Percentiles rank a stretch among this genome's conserved stretches.
Evolutionary conservation across 2,113 vertebrate genomes (phyloP).

Genomic region (Clarias batrachus): DNA sequence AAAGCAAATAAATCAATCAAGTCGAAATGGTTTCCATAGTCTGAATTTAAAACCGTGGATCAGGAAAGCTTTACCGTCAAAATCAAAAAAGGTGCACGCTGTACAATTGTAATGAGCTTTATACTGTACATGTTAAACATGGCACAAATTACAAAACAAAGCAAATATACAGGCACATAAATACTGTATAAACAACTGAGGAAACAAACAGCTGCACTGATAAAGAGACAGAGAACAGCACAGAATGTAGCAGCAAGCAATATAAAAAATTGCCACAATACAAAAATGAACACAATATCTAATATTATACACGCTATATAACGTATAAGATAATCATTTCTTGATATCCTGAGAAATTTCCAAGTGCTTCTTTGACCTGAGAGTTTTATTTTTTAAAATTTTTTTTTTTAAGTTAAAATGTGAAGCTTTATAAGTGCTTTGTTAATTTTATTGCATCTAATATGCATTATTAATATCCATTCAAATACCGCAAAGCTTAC

Average conservation of each 20-base stretch:
- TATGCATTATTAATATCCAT: neutral
- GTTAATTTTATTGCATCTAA: neutral
- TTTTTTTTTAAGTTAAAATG: neutral
- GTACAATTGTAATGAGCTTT: neutral
- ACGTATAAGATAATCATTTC: neutral
- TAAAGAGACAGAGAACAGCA: neutral
- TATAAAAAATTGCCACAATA: neutral
- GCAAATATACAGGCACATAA: neutral
- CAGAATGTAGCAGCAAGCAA: neutral
- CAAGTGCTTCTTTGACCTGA: neutral
- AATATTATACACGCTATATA: no score
- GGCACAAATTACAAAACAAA: neutral
- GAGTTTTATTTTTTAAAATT: neutral
- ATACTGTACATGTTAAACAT: neutral
- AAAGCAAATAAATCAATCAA: conserved; percentile 65
- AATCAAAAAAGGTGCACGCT: neutral
- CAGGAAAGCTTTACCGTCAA: neutral
- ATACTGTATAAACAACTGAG: conserved; percentile 3
- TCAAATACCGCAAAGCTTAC: neutral
- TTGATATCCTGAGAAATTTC: neutral
- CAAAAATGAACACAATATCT: neutral
- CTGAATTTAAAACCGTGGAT: conserved; percentile 35
- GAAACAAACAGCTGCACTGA: neutral
- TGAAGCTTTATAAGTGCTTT: conserved; percentile 15
- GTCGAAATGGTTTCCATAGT: conserved; percentile 44